Base-by-base conservation (phyloP, 2,888 invertebrate genomes). In the Pollenia griseotomentosa region DNA sequence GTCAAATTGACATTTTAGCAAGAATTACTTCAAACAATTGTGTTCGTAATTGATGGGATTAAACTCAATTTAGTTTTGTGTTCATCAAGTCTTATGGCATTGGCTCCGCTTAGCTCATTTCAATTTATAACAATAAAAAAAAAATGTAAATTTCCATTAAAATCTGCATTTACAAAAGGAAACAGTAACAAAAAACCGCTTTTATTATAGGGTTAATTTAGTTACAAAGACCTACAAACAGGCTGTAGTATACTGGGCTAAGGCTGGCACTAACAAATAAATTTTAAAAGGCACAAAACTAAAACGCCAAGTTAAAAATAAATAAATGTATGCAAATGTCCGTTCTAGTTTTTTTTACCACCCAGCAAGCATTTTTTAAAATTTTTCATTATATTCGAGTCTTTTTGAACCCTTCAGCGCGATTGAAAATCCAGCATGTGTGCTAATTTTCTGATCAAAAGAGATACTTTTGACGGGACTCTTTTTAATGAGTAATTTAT, bases 191-290 rank as follows among this genome's bases (percentile, higher is more conserved):
- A 1, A 14, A 65, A 66, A 19, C 19, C 33, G 11, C 40, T 33
- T 53, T 70, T 70, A 51, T 8, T 70, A 48, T 68, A 48, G 66
- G 46, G 51, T 33, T 68, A 68, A 68, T 51, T 68, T 68, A 33
- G 66, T 51, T 51, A 68, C 51, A 48, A 59, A 59, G 66, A 0
- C 14, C 33, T 40, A 59, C 57, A 57, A 6, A 57, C 12, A 57
- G 12, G 19, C 4, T 33, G 1, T 6, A 33, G 6, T 6, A 6
- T 6, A 33, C 33, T 33, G 33, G 6, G 1, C 33, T 33, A 6
- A 33, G 33, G 33, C 33, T 33, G 33, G 33, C 33, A 33, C 33
- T 33, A 0, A 33, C 33, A 33, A 5, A 33, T 33, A 33, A 33
- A 33, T 33, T 33, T 33, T 33, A 33, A 33, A 33, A 33, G 33